Percentiles rank a stretch among this genome's conserved stretches.
phyloP scores from a whole-genome alignment of 1,140 invertebrate species.

The Pseudachorutes palmiensis region DNA sequence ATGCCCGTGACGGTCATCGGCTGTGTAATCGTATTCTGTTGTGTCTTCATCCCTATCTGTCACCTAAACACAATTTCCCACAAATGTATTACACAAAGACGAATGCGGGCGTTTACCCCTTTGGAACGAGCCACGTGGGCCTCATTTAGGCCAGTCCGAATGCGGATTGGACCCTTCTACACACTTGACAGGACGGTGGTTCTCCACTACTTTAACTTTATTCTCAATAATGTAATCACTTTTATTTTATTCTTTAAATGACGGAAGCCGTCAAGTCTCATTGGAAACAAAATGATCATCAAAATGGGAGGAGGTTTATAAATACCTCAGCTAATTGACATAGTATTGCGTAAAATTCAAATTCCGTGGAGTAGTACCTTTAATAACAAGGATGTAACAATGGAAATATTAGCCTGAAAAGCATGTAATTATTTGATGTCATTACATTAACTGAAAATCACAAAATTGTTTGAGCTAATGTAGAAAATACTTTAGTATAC shows the following conservation, averaged over 20 bases:
- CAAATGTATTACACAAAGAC: not conserved
- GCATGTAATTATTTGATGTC: too few species aligned
- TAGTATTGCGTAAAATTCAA: too few species aligned
- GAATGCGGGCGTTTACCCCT: not conserved
- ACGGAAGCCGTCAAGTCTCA: too few species aligned
- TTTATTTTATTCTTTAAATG: not conserved
- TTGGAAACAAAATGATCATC: too few species aligned
- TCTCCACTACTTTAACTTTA: not conserved
- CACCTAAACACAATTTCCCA: not conserved
- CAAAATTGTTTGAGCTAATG: too few species aligned
- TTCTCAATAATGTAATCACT: not conserved
- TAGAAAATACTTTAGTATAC: too few species aligned
- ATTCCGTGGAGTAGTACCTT: too few species aligned
- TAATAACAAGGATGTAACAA: too few species aligned
- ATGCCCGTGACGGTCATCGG: not conserved
- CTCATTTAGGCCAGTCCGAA: not conserved
- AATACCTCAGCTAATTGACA: too few species aligned
- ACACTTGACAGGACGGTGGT: not conserved
- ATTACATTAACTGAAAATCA: too few species aligned
- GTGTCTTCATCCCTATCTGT: not conserved
- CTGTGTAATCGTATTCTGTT: not conserved
- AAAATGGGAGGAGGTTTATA: too few species aligned
- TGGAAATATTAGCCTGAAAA: too few species aligned
- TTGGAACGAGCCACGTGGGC: not conserved
- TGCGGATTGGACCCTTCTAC: not conserved